A percentile compares a stretch with the other conserved stretches of the same genome.
Conservation (phyloP, 2,797 vertebrate species). For the Muraenolepis orangiensis region DNA sequence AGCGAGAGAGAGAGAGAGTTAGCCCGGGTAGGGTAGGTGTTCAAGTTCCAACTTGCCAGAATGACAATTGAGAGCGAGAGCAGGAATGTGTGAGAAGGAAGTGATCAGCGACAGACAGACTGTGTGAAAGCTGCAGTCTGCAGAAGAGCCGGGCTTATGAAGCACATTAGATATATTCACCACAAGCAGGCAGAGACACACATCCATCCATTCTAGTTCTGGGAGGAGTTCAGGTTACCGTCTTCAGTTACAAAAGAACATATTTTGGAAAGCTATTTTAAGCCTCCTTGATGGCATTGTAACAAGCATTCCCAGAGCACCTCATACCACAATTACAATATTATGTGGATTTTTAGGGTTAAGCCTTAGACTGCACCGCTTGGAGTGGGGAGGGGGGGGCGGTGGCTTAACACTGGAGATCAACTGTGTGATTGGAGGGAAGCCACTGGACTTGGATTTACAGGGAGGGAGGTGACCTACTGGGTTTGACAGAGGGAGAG, state of each 20-base stretch:
- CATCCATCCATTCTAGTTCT: neutral
- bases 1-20: neutral
- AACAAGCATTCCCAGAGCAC: neutral
- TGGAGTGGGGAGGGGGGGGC: neutral
- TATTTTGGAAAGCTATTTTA: neutral
- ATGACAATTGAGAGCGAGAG: neutral
- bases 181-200: neutral
- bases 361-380: neutral
- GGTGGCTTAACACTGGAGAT: neutral
- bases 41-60: conserved; percentile 7
- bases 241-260: neutral
- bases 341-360: neutral
- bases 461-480: neutral
- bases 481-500: neutral
- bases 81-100: conserved; percentile 13
- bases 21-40: neutral
- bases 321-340: neutral
- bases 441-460: neutral
- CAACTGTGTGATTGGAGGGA: neutral
- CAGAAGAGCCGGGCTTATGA: neutral
- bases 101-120: neutral
- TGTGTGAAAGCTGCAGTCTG: neutral
- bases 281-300: neutral
- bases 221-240: neutral
- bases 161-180: neutral